A percentile compares a stretch with the other conserved stretches of the same genome.
Conservation (phyloP, 2,888 invertebrate genomes). For the Leptopilina syphax region DNA sequence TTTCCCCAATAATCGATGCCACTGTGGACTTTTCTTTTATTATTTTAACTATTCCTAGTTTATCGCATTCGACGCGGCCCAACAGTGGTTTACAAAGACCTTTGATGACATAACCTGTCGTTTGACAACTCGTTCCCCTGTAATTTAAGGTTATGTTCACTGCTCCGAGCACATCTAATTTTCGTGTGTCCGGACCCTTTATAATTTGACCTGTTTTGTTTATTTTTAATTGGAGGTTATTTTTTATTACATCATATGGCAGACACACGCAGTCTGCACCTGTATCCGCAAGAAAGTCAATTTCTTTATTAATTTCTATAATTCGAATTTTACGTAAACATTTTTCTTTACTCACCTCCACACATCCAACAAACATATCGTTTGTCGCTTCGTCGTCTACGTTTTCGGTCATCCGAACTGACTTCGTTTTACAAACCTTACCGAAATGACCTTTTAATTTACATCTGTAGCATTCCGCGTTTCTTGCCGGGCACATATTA, state of each 20-base stretch:
- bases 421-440: neutral
- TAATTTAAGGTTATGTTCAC: conserved; percentile 44
- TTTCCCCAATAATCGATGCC: conserved; percentile 58
- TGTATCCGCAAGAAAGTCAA: conserved; percentile 48
- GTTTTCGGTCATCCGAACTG: neutral
- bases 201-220: conserved; percentile 42
- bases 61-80: conserved; percentile 52
- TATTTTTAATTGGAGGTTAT: conserved; percentile 31
- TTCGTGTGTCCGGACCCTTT: conserved; percentile 49
- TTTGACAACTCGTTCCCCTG: conserved; percentile 1
- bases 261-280: conserved; percentile 50
- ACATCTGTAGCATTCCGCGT: conserved; percentile 55
- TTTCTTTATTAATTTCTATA: conserved; percentile 14
- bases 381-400: neutral
- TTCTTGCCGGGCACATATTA: conserved; percentile 54
- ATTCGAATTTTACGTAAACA: conserved; percentile 19
- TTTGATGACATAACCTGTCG: conserved; percentile 47
- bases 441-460: conserved; percentile 58
- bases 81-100: conserved; percentile 50
- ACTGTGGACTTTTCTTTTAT: neutral
- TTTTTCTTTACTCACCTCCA: conserved; percentile 3
- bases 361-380: neutral
- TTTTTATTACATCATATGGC: conserved; percentile 39
- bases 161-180: conserved; percentile 46
- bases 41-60: conserved; percentile 47